Evolutionary conservation across 2,888 invertebrate genomes (phyloP).

Genomic region (Drosophila rellima): DNA sequence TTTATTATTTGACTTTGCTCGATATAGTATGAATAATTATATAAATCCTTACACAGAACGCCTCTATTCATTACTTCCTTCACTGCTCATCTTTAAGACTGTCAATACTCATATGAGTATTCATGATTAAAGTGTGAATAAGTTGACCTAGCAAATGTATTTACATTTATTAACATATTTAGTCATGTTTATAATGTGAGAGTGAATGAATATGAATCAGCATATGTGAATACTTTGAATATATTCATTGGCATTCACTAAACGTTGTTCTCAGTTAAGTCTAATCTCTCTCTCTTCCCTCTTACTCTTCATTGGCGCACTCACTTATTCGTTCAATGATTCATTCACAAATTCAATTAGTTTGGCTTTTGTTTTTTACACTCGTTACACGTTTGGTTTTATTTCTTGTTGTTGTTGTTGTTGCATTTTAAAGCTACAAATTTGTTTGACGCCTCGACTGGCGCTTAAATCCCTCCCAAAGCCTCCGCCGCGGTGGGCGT

Average conservation of each 20-base stretch:
- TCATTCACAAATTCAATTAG: constrained; percentile 64
- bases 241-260: constrained; percentile 8
- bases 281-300: background rate
- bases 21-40: too few species aligned
- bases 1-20: background rate
- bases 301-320: constrained; percentile 3
- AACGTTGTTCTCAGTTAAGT: background rate
- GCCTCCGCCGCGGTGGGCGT: background rate
- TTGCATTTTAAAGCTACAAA: constrained; percentile 67
- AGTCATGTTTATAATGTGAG: background rate
- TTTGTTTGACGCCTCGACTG: constrained; percentile 68
- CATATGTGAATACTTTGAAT: background rate
- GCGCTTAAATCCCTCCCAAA: constrained; percentile 34
- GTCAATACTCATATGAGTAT: background rate
- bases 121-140: background rate
- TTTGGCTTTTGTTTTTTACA: constrained; percentile 26
- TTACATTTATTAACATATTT: background rate
- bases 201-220: constrained; percentile 1
- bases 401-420: constrained; percentile 25
- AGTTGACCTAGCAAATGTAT: background rate
- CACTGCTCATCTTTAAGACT: too few species aligned
- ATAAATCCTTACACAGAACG: too few species aligned
- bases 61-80: too few species aligned
- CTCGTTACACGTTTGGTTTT: constrained; percentile 16
- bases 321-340: constrained; percentile 29